A percentile compares a stretch with the other conserved stretches of the same genome.
phyloP scores from a whole-genome alignment of 2,797 vertebrate genomes.

The Anguilla anguilla region DNA sequence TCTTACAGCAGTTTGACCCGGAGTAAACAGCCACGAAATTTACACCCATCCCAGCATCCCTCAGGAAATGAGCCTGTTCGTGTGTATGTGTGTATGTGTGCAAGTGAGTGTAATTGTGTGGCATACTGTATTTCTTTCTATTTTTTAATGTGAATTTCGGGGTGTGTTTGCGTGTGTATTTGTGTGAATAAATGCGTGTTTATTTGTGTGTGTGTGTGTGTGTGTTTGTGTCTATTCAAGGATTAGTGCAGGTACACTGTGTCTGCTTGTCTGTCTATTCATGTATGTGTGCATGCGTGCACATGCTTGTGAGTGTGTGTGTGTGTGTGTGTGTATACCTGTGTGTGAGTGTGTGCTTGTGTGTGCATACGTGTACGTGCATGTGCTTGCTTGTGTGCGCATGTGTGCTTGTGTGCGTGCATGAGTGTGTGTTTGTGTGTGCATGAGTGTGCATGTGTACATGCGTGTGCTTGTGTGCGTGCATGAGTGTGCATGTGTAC shows the following conservation, averaged over 20 bases:
- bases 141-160: neutral
- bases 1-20: slow-evolving; percentile 35
- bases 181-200: slow-evolving; percentile 14
- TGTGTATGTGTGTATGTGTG: neutral
- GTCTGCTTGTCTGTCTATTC: slow-evolving; percentile 4
- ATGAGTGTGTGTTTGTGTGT: no score
- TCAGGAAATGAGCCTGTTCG: neutral
- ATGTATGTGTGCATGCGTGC: slow-evolving; percentile 6
- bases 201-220: neutral
- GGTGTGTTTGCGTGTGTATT: slow-evolving; percentile 6
- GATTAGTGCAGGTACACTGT: neutral
- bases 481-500: neutral
- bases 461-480: neutral
- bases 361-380: neutral
- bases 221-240: neutral
- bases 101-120: neutral
- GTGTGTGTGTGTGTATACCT: slow-evolving; percentile 20
- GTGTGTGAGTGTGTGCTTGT: neutral
- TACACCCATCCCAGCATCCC: neutral
- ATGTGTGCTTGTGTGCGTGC: neutral
- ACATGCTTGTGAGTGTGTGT: slow-evolving; percentile 5
- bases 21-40: slow-evolving; percentile 26
- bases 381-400: neutral
- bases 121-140: neutral
- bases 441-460: no score